phyloP scores from a whole-genome alignment of 2,113 vertebrate genomes.

The Meleagris gallopavo region DNA sequence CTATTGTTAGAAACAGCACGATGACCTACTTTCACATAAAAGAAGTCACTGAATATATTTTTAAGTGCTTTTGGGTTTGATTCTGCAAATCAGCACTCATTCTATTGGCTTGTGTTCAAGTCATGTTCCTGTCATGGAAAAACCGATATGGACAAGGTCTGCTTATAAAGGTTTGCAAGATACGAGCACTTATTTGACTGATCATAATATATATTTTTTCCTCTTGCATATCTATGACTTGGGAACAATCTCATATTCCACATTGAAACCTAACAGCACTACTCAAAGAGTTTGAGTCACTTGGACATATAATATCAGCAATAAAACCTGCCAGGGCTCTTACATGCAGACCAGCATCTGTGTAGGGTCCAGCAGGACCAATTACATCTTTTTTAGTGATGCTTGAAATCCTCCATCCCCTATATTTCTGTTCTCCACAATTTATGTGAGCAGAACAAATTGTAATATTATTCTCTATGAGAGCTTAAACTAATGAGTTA shows the following conservation, averaged over 20 bases:
- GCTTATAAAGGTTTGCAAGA: not conserved
- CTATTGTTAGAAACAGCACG: not conserved
- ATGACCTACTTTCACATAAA: slow-evolving; percentile 49
- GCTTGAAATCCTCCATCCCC: not conserved
- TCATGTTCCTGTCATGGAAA: slow-evolving; percentile 19
- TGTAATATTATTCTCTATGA: not conserved
- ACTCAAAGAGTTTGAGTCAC: slow-evolving; percentile 1
- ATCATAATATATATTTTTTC: not conserved
- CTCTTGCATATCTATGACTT: not conserved
- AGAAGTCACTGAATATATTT: not conserved
- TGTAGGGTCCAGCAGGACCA: slow-evolving; percentile 1
- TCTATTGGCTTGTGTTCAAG: not conserved
- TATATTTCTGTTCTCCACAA: not conserved
- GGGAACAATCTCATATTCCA: slow-evolving; percentile 1
- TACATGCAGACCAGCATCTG: not conserved
- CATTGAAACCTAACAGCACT: not conserved
- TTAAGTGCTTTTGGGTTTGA: slow-evolving; percentile 14
- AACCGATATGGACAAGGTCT: not conserved
- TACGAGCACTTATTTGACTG: slow-evolving; percentile 10
- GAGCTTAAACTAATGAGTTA: not conserved
- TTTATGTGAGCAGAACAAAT: not conserved
- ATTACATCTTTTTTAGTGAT: not conserved
- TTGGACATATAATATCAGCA: not conserved
- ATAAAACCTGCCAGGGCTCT: not conserved
- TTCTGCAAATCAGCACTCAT: not conserved